phyloP scores from a whole-genome alignment of 2,797 vertebrate species.

The Pangasius larnaudii region DNA sequence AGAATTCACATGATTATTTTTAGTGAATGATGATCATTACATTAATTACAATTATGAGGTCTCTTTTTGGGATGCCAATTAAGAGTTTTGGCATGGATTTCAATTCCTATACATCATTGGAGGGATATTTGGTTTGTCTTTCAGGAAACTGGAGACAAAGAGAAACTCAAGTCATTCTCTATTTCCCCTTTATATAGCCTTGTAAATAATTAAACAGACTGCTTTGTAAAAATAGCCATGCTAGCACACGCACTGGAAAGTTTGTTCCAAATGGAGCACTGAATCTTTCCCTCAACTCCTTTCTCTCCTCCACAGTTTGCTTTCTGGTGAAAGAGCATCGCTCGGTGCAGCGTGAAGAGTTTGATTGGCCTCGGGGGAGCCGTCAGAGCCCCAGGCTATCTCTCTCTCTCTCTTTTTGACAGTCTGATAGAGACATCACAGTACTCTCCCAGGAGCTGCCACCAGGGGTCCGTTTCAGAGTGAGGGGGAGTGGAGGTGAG shows the following conservation, averaged over 20 bases:
- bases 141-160: constrained; percentile 29
- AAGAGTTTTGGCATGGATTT: not conserved
- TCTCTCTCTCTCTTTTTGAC: constrained; percentile 74
- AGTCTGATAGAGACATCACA: constrained; percentile 87
- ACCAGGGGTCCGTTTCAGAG: constrained; percentile 84
- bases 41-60: constrained; percentile 20
- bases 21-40: constrained; percentile 46
- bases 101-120: not conserved
- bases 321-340: constrained; percentile 80
- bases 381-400: constrained; percentile 80
- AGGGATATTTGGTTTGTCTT: not conserved
- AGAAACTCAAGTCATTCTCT: constrained; percentile 25
- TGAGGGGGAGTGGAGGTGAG: constrained; percentile 82
- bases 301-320: constrained; percentile 66
- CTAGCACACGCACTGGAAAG: constrained; percentile 65
- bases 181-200: constrained; percentile 27
- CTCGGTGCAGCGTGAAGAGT: constrained; percentile 81
- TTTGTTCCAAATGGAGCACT: constrained; percentile 68
- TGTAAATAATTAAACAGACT: constrained; percentile 40
- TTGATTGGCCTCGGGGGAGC: constrained; percentile 85
- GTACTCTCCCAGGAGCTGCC: constrained; percentile 81
- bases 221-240: constrained; percentile 61
- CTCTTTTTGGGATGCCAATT: constrained; percentile 16
- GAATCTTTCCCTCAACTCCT: constrained; percentile 64
- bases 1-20: constrained; percentile 39